A percentile compares a stretch with the other conserved stretches of the same genome.
Evolutionary conservation across 2,888 invertebrate species (phyloP).

Genomic region (Euspilapteryx auroguttella): DNA sequence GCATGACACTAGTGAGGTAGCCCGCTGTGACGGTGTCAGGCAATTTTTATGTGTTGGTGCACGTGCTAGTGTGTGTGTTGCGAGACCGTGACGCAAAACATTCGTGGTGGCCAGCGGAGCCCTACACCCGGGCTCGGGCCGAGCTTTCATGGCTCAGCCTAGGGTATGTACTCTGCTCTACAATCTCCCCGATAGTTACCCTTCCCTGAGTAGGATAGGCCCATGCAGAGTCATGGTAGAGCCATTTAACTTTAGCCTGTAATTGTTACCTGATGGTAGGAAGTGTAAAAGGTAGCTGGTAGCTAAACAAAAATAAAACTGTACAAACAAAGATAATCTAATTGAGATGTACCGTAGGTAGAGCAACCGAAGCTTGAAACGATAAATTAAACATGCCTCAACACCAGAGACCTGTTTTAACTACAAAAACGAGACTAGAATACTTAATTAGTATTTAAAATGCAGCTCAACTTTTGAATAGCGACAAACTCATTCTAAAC

Average conservation of each 20-base stretch:
- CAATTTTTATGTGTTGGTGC: constrained; percentile 45
- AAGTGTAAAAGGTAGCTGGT: not conserved
- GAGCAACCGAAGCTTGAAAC: constrained; percentile 10
- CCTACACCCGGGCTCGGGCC: constrained; percentile 67
- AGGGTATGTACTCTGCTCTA: constrained; percentile 67
- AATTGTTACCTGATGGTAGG: no score
- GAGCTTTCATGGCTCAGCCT: constrained; percentile 88
- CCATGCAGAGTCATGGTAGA: not conserved
- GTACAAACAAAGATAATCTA: no score
- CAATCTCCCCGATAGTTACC: not conserved
- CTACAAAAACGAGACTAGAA: constrained; percentile 32
- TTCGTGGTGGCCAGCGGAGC: constrained; percentile 62
- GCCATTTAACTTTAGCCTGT: no score
- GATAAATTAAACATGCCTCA: constrained; percentile 21
- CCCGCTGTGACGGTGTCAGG: constrained; percentile 55
- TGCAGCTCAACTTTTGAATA: constrained; percentile 20
- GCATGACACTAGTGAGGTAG: constrained; percentile 60
- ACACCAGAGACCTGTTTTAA: constrained; percentile 34
- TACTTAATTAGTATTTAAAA: constrained; percentile 29
- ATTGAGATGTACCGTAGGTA: no score
- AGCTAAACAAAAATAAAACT: constrained; percentile 19
- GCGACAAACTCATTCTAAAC: constrained; percentile 23
- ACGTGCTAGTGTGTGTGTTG: constrained; percentile 53
- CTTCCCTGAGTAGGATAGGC: not conserved
- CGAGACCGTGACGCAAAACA: constrained; percentile 49